Evolutionary conservation across 2,888 invertebrate species (phyloP), one percentile per base, ranked within the genome.

Genomic region (Cryptosula pallasiana): DNA sequence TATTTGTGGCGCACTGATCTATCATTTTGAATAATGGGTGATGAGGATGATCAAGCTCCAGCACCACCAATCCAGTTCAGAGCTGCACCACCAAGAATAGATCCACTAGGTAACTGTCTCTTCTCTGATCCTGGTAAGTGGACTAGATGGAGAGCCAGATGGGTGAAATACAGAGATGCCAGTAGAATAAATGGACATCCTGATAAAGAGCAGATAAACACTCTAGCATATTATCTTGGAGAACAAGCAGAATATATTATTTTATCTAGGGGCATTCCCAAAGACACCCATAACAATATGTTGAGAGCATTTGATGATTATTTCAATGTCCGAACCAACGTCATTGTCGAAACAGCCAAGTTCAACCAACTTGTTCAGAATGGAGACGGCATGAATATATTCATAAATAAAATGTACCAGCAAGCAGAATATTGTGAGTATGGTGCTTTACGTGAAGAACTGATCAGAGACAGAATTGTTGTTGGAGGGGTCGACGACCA

Each of bases 391-490:
- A 23, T 57, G 57, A n/a, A 57, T 23, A 57, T 57, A 57, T 23
- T 57, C n/a, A 57, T 57, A 57, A 23, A n/a, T n/a, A n/a, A n/a
- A 57, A 58, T 76, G 16, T 72, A 76, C 69, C 13, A 58, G 0
- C 27, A 76, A 0, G 69, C 74, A 1, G 73, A 76, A 45, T 45
- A 73, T 55, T 45, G 45, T 45, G 73, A 72, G 0, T 77, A 73
- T 69, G 73, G 35, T n/a, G 69, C 55, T 13, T 71, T 77, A 9
- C 69, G 69, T 20, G 76, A 76, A 32, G 73, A 76, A 25, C 57
- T 77, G n/a, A 75, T 77, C 27, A 71, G n/a, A n/a, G n/a, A n/a
- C n/a, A n/a, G 75, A n/a, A 74, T 77, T 1, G 76, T 77, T 0
- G 73, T 75, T 0, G 76, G 76, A 2, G 73, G 76, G 16, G 20